phyloP scores from a whole-genome alignment of 2,113 vertebrate genomes.

The Serilophus lunatus region DNA sequence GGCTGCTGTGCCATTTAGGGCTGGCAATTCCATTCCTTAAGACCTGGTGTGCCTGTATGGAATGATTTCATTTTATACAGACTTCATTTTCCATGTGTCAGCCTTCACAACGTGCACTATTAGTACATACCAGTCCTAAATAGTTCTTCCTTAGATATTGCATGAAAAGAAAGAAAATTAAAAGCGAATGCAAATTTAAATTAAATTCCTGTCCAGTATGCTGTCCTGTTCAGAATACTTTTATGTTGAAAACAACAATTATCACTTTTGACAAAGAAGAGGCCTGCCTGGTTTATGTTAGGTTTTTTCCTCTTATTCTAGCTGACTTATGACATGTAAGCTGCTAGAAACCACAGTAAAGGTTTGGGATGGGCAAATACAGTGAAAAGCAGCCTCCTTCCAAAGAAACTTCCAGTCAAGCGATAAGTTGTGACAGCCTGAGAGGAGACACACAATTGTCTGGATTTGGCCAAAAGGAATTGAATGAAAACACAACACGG shows the following conservation, averaged over 20 bases:
- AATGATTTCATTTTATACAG: neutral
- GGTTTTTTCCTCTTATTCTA: neutral
- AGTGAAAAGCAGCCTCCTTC: neutral
- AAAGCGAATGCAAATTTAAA: neutral
- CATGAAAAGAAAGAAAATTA: neutral
- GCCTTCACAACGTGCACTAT: neutral
- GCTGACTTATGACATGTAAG: neutral
- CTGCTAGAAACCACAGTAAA: neutral
- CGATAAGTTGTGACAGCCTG: neutral
- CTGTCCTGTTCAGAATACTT: neutral
- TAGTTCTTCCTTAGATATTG: neutral
- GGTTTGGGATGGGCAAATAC: neutral
- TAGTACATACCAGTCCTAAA: neutral
- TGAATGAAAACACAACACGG: neutral
- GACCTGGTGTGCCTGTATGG: neutral
- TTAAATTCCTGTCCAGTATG: neutral
- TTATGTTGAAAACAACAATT: neutral
- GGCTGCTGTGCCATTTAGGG: neutral
- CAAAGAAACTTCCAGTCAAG: neutral
- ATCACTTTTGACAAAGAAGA: neutral
- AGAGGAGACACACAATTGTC: neutral
- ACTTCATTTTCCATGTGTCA: neutral
- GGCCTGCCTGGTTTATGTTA: neutral
- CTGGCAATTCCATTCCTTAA: slow-evolving; percentile 20
- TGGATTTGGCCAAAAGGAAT: neutral